These are phyloP conservation scores for Linnaemya tessellans DNA, from an alignment of 2,888 invertebrate species.

Conservation along the genomic window DNA sequence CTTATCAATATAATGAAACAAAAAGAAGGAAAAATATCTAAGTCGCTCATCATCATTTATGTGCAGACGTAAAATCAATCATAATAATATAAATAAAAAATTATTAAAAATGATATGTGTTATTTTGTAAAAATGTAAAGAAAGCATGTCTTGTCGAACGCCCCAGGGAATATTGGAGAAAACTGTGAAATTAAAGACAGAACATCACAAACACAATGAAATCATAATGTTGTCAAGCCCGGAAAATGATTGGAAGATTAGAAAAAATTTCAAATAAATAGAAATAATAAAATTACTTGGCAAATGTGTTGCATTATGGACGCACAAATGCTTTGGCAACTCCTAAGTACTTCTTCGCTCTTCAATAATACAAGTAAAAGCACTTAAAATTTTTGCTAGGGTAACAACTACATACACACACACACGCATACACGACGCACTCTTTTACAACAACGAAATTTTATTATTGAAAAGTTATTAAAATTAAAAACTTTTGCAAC, in stretches of 20 bases:
- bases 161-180: slow-evolving; percentile 42
- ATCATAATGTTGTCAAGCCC: slow-evolving; percentile 10
- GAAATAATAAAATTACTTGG: slow-evolving; percentile 34
- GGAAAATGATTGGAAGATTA: slow-evolving; percentile 12
- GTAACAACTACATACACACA: neutral
- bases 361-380: slow-evolving; percentile 57
- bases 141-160: slow-evolving; percentile 33
- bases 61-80: slow-evolving; percentile 56
- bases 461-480: slow-evolving; percentile 71
- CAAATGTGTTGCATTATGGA: slow-evolving; percentile 1
- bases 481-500: slow-evolving; percentile 69
- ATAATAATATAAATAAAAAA: slow-evolving; percentile 51
- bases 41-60: slow-evolving; percentile 4
- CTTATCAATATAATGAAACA: no score
- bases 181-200: slow-evolving; percentile 4
- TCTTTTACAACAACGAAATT: slow-evolving; percentile 44
- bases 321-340: slow-evolving; percentile 7
- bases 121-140: slow-evolving; percentile 5
- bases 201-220: neutral
- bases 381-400: slow-evolving; percentile 57
- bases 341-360: slow-evolving; percentile 31
- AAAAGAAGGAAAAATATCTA: neutral
- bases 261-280: neutral
- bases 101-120: neutral
- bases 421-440: neutral